These are phyloP conservation scores for Cosmorhoe ocellata DNA, from an alignment of 2,888 invertebrate genomes.

Conservation along the genomic window DNA sequence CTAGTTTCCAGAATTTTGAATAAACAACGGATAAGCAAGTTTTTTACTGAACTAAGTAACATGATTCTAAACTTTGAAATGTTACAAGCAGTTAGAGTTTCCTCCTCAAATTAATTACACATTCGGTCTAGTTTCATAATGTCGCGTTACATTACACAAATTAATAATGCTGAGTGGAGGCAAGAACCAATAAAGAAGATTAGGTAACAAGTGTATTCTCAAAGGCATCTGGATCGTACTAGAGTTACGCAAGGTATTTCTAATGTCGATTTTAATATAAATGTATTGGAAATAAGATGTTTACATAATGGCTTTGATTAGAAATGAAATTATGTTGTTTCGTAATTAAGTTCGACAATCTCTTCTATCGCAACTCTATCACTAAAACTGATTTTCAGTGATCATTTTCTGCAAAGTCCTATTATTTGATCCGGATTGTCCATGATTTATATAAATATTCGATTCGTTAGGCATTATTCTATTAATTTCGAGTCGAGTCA, in stretches of 20 bases:
- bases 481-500: no score
- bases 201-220: constrained; percentile 60
- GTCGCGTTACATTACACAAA: constrained; percentile 40
- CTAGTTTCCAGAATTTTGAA: no score
- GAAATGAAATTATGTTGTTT: constrained; percentile 19
- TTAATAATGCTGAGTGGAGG: constrained; percentile 49
- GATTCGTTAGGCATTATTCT: no score
- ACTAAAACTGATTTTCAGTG: no score
- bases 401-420: no score
- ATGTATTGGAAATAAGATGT: constrained; percentile 17
- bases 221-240: constrained; percentile 57
- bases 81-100: constrained; percentile 16
- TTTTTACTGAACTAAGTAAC: no score
- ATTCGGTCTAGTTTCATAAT: constrained; percentile 43
- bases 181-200: constrained; percentile 54
- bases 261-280: constrained; percentile 35
- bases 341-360: constrained; percentile 12
- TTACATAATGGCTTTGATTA: constrained; percentile 24
- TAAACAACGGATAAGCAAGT: no score
- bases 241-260: constrained; percentile 52
- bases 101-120: constrained; percentile 32
- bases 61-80: constrained; percentile 6
- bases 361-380: background rate
- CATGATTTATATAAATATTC: no score
- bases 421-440: no score